Conservation (phyloP, 2,888 invertebrate genomes). For the Strigamia maritima region DNA sequence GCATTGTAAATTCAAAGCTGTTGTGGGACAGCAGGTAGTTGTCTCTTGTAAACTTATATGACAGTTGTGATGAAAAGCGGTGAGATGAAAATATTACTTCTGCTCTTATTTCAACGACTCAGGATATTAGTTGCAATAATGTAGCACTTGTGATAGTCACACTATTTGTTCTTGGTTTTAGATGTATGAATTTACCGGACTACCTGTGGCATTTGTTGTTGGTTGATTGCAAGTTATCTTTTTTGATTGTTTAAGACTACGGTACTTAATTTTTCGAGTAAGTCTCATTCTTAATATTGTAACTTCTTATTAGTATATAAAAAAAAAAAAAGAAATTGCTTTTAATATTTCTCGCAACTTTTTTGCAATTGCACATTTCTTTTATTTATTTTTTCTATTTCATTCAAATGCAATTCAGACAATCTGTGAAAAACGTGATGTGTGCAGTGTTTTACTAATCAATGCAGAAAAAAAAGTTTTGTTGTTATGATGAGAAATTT, state of each 20-base stretch:
- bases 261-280: neutral
- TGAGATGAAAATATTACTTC: no score
- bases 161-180: no score
- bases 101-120: no score
- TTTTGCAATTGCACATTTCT: neutral
- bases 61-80: no score
- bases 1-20: no score
- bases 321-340: neutral
- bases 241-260: no score
- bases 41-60: neutral
- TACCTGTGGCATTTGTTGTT: no score
- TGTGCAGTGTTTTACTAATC: slow-evolving; percentile 2
- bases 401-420: neutral
- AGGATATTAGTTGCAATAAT: no score
- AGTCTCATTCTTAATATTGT: neutral
- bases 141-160: no score
- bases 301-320: neutral
- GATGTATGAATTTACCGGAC: no score
- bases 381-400: neutral
- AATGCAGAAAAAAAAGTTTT: neutral
- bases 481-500: neutral
- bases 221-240: no score
- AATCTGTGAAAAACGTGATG: slow-evolving; percentile 4
- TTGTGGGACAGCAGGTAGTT: no score
- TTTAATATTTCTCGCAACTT: neutral